A percentile compares a stretch with the other conserved stretches of the same genome.
Conservation (phyloP, 1,140 invertebrate species). For the Coelopa frigida region DNA sequence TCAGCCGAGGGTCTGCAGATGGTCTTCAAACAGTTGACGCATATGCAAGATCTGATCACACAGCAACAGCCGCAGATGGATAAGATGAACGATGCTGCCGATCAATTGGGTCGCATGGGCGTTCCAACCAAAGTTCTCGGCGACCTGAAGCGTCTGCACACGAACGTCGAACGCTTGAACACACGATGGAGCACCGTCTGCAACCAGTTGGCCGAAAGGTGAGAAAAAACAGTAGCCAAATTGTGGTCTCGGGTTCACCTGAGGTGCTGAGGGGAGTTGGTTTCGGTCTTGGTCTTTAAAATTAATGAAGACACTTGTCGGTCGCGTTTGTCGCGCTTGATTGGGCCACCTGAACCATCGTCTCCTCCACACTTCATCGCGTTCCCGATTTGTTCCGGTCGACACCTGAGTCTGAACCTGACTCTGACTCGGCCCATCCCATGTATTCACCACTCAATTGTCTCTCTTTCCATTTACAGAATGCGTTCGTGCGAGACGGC, state of each 20-base stretch:
- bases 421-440: slow-evolving; percentile 1
- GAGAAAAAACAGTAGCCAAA: too few relatives aligned
- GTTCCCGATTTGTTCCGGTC: neutral
- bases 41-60: slow-evolving; percentile 70
- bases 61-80: slow-evolving; percentile 83
- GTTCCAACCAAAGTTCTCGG: slow-evolving; percentile 57
- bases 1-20: slow-evolving; percentile 68
- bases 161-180: slow-evolving; percentile 81
- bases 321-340: too few relatives aligned
- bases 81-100: slow-evolving; percentile 82
- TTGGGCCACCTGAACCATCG: too few relatives aligned
- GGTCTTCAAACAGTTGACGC: slow-evolving; percentile 47
- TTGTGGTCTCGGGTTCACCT: too few relatives aligned
- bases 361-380: slow-evolving; percentile 8
- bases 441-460: neutral
- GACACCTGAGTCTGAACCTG: neutral
- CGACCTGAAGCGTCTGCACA: slow-evolving; percentile 89
- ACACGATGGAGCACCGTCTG: slow-evolving; percentile 87
- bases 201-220: slow-evolving; percentile 84
- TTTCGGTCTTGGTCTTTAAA: too few relatives aligned
- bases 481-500: slow-evolving; percentile 78
- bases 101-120: slow-evolving; percentile 72
- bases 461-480: slow-evolving; percentile 47
- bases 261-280: too few relatives aligned
- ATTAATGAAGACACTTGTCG: too few relatives aligned